A percentile compares a stretch with the other conserved stretches of the same genome.
Conservation (phyloP, 2,113 vertebrate species). For the Silurus asotus region DNA sequence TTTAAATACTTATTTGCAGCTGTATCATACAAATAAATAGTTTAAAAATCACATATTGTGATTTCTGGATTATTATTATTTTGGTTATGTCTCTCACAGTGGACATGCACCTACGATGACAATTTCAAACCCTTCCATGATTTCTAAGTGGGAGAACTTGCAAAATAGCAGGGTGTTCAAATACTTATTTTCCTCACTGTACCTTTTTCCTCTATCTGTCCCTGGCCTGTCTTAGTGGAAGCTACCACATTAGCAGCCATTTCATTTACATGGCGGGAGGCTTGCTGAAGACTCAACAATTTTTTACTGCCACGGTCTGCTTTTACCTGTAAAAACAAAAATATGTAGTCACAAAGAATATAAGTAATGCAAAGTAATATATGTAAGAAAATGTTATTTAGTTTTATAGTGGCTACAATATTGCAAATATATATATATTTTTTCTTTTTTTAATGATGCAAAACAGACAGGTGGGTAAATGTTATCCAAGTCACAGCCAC, state of each 20-base stretch:
- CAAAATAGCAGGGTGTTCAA: no score
- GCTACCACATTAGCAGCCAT: slow-evolving; percentile 91
- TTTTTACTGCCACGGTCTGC: slow-evolving; percentile 83
- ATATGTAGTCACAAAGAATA: not conserved
- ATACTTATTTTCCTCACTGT: no score
- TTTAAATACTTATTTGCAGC: no score
- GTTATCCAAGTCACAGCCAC: not conserved
- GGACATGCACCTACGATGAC: no score
- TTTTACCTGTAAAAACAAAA: slow-evolving; percentile 81
- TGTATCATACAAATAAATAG: no score
- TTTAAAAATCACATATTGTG: no score
- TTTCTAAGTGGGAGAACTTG: no score
- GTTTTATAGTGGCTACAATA: not conserved
- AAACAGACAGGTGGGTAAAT: not conserved
- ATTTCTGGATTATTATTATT: no score
- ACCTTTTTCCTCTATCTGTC: slow-evolving; percentile 90
- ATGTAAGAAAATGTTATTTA: not conserved
- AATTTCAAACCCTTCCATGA: no score
- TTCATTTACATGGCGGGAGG: slow-evolving; percentile 88
- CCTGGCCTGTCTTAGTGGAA: slow-evolving; percentile 89
- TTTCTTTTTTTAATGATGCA: not conserved
- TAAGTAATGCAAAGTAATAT: not conserved
- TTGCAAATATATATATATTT: no score
- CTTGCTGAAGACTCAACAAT: slow-evolving; percentile 86
- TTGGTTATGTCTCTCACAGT: no score